These are phyloP conservation scores for Eustalomyia histrio DNA, from an alignment of 2,888 invertebrate species.

Conservation along the genomic window DNA sequence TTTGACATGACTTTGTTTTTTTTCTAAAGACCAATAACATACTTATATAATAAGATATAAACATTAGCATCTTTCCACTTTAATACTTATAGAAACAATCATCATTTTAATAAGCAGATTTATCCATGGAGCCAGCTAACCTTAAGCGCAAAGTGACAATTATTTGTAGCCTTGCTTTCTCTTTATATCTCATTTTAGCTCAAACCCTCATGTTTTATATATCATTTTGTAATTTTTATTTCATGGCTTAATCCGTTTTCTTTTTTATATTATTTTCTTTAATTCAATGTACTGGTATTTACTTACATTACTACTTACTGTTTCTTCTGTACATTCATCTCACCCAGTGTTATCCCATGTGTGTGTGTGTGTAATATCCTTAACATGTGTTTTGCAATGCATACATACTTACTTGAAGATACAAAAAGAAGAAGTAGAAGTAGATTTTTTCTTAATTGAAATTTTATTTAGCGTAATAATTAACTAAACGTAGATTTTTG, in stretches of 20 bases:
- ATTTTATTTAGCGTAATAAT: conserved; percentile 66
- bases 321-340: conserved; percentile 26
- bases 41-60: background rate
- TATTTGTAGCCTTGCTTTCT: conserved; percentile 35
- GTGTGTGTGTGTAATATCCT: conserved; percentile 44
- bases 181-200: background rate
- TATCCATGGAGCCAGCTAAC: background rate
- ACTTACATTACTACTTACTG: conserved; percentile 42
- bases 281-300: conserved; percentile 57
- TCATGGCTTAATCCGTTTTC: conserved; percentile 27
- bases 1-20: conserved; percentile 44
- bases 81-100: conserved; percentile 23
- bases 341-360: conserved; percentile 57
- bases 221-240: conserved; percentile 39
- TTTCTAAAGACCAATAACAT: conserved; percentile 21
- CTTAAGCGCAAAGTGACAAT: conserved; percentile 40
- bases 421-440: background rate
- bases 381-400: conserved; percentile 54
- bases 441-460: conserved; percentile 62
- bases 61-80: background rate
- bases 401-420: conserved; percentile 6
- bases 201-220: conserved; percentile 55
- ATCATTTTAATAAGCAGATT: conserved; percentile 58
- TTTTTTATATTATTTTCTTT: conserved; percentile 16
- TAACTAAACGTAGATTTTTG: conserved; percentile 62